Percentiles rank a stretch among this genome's conserved stretches.
Evolutionary conservation across 2,888 invertebrate species (phyloP).

Genomic region (Pandemis corylana): DNA sequence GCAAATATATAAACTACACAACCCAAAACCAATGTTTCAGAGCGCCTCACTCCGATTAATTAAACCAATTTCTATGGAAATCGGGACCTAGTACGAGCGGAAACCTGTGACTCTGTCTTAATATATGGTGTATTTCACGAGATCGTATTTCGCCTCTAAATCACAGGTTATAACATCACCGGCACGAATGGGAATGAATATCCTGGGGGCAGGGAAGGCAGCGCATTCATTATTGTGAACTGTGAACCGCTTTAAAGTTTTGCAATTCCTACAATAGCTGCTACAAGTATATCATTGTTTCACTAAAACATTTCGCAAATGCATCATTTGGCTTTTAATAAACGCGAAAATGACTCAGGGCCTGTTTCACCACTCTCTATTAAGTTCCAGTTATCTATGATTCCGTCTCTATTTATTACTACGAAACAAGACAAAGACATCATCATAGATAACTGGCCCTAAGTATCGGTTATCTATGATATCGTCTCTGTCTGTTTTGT

Average conservation of each 20-base stretch:
- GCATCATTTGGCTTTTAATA: too few species aligned
- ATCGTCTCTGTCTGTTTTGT: too few species aligned
- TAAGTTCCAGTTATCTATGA: too few species aligned
- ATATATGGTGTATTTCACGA: conserved; percentile 38
- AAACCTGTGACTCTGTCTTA: conserved; percentile 35
- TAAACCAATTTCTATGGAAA: conserved; percentile 39
- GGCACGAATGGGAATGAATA: conserved; percentile 22
- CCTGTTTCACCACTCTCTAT: too few species aligned
- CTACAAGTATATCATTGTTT: too few species aligned
- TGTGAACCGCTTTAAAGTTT: background rate
- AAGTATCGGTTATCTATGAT: too few species aligned
- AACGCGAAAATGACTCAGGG: too few species aligned
- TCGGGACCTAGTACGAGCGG: conserved; percentile 20
- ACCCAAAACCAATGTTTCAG: background rate
- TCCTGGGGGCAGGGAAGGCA: background rate
- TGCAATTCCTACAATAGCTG: too few species aligned
- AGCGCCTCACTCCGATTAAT: conserved; percentile 18
- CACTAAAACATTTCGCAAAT: too few species aligned
- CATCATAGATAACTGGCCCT: too few species aligned
- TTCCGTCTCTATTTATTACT: too few species aligned
- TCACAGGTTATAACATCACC: conserved; percentile 33
- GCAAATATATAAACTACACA: background rate
- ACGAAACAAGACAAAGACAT: too few species aligned
- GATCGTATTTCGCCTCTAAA: conserved; percentile 27
- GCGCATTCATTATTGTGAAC: background rate